phyloP scores from a whole-genome alignment of 2,888 invertebrate species.

The Spisula subtruncata region DNA sequence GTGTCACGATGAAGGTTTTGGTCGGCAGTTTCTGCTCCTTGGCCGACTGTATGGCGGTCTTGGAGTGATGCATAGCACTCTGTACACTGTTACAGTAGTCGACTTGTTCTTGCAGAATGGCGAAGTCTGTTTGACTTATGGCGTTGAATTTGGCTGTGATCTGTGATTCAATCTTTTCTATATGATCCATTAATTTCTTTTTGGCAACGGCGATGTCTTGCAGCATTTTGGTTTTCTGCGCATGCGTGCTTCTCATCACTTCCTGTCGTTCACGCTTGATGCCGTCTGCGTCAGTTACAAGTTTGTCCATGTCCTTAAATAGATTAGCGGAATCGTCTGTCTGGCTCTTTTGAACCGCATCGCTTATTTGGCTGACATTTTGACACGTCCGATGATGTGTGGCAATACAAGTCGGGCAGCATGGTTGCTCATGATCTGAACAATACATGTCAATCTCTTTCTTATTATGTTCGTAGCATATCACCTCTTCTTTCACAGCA shows the following conservation, averaged over 20 bases:
- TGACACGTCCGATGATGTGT: constrained; percentile 69
- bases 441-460: constrained; percentile 74
- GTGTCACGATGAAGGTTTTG: constrained; percentile 65
- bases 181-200: constrained; percentile 63
- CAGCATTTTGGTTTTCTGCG: constrained; percentile 65
- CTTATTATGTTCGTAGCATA: constrained; percentile 67
- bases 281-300: constrained; percentile 59
- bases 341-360: constrained; percentile 58
- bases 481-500: constrained; percentile 66
- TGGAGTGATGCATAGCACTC: constrained; percentile 69
- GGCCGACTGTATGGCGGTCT: constrained; percentile 59
- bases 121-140: constrained; percentile 64
- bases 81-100: constrained; percentile 71
- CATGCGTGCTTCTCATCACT: constrained; percentile 62
- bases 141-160: constrained; percentile 67
- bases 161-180: constrained; percentile 68
- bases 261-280: constrained; percentile 68
- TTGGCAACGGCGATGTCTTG: constrained; percentile 67
- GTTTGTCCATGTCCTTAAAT: constrained; percentile 65
- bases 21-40: constrained; percentile 64
- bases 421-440: constrained; percentile 71
- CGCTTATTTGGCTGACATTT: constrained; percentile 68
- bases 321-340: constrained; percentile 56
- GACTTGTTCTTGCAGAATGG: constrained; percentile 68
- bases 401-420: constrained; percentile 73